Evolutionary conservation across 2,888 invertebrate genomes (phyloP).

Genomic region (Diplazon laetatorius): DNA sequence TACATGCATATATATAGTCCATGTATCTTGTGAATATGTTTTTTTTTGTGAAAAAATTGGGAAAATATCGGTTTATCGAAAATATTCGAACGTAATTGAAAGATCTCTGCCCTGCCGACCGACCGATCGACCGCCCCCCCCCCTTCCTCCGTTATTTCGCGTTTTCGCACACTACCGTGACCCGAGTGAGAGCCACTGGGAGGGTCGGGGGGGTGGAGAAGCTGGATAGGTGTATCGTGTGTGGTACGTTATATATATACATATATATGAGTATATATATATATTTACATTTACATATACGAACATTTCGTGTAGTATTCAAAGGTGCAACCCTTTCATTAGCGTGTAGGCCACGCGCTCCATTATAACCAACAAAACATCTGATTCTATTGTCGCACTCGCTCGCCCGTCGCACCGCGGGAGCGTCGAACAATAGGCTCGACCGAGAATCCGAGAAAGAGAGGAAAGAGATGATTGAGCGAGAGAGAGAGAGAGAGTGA

Average conservation of each 20-base stretch:
- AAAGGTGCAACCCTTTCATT: slow-evolving; percentile 82
- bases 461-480: slow-evolving; percentile 53
- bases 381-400: slow-evolving; percentile 79
- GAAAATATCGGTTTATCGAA: no score
- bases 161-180: not conserved
- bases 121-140: no score
- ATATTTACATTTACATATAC: no score
- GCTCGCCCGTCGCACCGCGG: slow-evolving; percentile 35
- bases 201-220: slow-evolving; percentile 13
- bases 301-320: slow-evolving; percentile 75
- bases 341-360: slow-evolving; percentile 81
- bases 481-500: not conserved
- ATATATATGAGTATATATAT: no score
- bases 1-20: no score
- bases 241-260: slow-evolving; percentile 30
- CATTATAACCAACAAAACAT: slow-evolving; percentile 81
- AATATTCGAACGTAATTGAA: no score
- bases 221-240: slow-evolving; percentile 18
- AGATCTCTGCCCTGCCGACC: no score
- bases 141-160: slow-evolving; percentile 18
- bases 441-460: slow-evolving; percentile 45
- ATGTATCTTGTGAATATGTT: no score
- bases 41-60: no score
- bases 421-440: slow-evolving; percentile 55
- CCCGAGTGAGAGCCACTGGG: slow-evolving; percentile 50